Percentiles rank a stretch among this genome's conserved stretches.
Conservation (phyloP, 2,797 vertebrate species). For the Chaetophractus vellerosus region DNA sequence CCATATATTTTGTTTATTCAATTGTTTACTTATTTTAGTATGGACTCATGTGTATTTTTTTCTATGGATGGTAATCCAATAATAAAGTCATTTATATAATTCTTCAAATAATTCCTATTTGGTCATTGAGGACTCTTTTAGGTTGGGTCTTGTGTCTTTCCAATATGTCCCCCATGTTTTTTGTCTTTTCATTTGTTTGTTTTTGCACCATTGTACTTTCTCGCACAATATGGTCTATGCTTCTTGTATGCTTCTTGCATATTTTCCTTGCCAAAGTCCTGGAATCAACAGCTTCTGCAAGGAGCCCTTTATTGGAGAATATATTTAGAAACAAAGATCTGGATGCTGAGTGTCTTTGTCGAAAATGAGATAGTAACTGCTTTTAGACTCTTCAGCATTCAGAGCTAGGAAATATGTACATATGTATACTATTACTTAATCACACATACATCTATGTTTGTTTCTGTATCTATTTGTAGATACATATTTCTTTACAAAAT, state of each 20-base stretch:
- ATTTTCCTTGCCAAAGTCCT: neutral
- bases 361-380: neutral
- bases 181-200: no score
- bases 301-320: neutral
- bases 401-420: neutral
- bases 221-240: neutral
- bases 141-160: no score
- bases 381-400: neutral
- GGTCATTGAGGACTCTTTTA: neutral
- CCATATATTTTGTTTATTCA: neutral
- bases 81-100: no score
- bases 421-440: neutral
- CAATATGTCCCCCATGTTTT: no score
- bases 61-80: neutral
- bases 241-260: no score
- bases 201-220: no score
- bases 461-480: neutral
- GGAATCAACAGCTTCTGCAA: neutral
- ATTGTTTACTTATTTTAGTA: no score
- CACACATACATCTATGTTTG: neutral
- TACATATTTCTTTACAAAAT: neutral
- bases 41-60: neutral
- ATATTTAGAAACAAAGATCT: neutral
- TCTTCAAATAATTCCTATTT: neutral
- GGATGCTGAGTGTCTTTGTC: neutral